Conservation (phyloP, 1,140 invertebrate species). For the Drosophila gunungcola region DNA sequence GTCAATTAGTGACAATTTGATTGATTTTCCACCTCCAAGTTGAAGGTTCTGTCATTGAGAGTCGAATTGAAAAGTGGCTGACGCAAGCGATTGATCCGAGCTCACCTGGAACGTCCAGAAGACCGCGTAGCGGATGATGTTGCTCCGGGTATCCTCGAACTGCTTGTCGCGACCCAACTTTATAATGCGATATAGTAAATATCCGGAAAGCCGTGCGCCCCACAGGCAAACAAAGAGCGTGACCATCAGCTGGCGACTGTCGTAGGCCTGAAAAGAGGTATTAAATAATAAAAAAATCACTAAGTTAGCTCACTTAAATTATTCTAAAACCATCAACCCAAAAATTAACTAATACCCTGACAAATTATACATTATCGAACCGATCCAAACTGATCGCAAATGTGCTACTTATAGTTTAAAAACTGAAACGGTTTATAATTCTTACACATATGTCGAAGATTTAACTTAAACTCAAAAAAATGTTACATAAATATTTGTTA, state of each 20-base stretch:
- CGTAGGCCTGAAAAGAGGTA: conserved; percentile 88
- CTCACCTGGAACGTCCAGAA: conserved; percentile 96
- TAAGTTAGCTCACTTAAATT: not conserved
- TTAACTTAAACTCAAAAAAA: too few relatives aligned
- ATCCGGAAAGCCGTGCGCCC: conserved; percentile 93
- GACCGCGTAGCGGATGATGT: conserved; percentile 93
- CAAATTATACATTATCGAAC: too few relatives aligned
- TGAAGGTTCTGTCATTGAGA: conserved; percentile 60
- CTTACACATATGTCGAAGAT: rapidly evolving
- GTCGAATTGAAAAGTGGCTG: conserved; percentile 39
- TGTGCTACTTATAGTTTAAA: too few relatives aligned
- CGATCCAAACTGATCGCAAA: too few relatives aligned
- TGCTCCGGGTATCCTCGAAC: conserved; percentile 95
- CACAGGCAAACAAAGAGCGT: conserved; percentile 94
- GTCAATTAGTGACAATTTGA: conserved; percentile 60
- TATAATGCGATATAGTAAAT: conserved; percentile 94
- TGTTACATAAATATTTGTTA: too few relatives aligned
- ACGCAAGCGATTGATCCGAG: conserved; percentile 29
- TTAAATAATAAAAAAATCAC: not conserved
- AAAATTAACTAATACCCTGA: too few relatives aligned
- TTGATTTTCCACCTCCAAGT: conserved; percentile 65
- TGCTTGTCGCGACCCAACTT: conserved; percentile 95
- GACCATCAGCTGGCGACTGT: conserved; percentile 94
- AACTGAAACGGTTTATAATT: too few relatives aligned
- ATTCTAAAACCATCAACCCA: too few relatives aligned